A percentile compares a stretch with the other conserved stretches of the same genome.
Conservation (phyloP, 2,113 vertebrate genomes). For the Rhagologus leucostigma region DNA sequence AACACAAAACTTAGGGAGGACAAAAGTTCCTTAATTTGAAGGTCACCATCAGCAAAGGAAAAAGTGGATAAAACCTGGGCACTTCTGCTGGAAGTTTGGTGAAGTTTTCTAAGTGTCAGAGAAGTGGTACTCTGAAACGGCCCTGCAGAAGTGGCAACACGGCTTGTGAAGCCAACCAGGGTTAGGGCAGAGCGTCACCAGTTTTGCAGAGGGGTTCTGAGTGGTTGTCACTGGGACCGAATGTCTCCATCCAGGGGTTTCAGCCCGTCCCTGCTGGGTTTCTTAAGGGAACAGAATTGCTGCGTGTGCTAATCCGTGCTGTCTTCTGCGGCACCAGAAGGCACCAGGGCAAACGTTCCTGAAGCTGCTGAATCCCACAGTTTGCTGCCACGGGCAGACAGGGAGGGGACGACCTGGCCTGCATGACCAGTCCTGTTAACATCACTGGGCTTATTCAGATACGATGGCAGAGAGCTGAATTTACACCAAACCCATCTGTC, state of each 20-base stretch:
- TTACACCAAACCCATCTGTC: background rate
- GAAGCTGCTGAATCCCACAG: background rate
- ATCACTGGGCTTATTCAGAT: background rate
- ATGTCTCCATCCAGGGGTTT: background rate
- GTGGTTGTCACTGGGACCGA: background rate
- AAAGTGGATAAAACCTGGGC: background rate
- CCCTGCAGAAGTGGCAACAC: accelerated
- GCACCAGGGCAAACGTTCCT: background rate
- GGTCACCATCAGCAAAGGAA: background rate
- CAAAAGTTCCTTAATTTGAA: background rate
- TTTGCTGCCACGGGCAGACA: background rate
- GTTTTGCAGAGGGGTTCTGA: background rate
- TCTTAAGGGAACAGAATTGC: background rate
- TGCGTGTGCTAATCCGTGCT: background rate
- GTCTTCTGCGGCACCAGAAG: background rate
- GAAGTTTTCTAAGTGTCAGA: background rate
- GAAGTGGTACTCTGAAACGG: background rate
- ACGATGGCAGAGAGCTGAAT: background rate
- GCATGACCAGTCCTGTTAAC: background rate
- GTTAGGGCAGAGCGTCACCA: background rate
- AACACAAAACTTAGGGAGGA: background rate
- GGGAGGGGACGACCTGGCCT: background rate
- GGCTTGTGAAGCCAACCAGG: background rate
- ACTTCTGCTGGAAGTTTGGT: background rate
- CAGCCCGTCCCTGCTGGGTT: background rate